Evolutionary conservation across 1,140 invertebrate species (phyloP).

Genomic region (Coenobita brevimanus): DNA sequence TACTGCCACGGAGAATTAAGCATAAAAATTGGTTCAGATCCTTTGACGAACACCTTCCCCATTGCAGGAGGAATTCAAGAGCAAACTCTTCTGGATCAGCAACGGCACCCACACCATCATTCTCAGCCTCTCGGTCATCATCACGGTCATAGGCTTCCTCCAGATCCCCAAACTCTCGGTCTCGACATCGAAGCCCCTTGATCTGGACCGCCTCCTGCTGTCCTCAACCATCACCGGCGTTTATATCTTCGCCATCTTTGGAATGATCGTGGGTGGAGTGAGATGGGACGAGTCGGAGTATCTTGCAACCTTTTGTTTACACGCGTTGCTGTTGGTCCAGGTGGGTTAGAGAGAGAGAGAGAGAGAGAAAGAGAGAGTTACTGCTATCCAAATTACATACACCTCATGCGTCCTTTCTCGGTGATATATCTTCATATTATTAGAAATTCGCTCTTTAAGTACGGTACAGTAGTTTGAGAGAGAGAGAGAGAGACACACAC

Average conservation of each 20-base stretch:
- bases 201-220: conserved; percentile 75
- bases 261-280: conserved; percentile 74
- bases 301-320: conserved; percentile 75
- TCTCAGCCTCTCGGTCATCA: conserved; percentile 74
- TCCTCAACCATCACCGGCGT: conserved; percentile 78
- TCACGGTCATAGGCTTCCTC: conserved; percentile 72
- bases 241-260: conserved; percentile 78
- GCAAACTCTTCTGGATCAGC: conserved; percentile 73
- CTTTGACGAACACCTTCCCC: no score
- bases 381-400: no score
- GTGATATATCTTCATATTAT: no score
- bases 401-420: no score
- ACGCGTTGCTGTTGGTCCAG: conserved; percentile 77
- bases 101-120: conserved; percentile 72
- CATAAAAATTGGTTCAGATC: no score
- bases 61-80: conserved; percentile 76
- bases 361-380: conserved; percentile 24
- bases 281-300: conserved; percentile 71
- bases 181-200: conserved; percentile 72
- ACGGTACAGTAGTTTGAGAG: no score
- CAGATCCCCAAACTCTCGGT: conserved; percentile 75
- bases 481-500: no score
- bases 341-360: conserved; percentile 69
- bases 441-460: no score
- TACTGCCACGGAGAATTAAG: no score